Percentiles rank a stretch among this genome's conserved stretches.
phyloP scores from a whole-genome alignment of 2,113 vertebrate genomes.

The Probosciger aterrimus region DNA sequence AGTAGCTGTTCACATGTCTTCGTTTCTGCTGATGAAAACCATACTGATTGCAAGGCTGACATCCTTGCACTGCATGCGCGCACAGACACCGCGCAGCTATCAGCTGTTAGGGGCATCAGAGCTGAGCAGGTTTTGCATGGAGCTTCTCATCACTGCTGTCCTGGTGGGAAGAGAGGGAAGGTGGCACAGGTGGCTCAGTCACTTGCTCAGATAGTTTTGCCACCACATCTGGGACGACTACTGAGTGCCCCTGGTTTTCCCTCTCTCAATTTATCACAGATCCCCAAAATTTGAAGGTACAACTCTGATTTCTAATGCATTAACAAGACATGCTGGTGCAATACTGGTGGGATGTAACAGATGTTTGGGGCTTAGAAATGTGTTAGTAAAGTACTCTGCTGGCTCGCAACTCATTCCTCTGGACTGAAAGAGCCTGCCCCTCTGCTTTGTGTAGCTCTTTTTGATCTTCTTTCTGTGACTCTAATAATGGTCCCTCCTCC shows the following conservation, averaged over 20 bases:
- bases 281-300: not conserved
- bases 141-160: not conserved
- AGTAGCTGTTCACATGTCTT: constrained; percentile 55
- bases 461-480: constrained; percentile 33
- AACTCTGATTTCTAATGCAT: not conserved
- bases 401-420: not conserved
- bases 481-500: not conserved
- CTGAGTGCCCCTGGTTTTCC: not conserved
- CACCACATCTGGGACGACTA: not conserved
- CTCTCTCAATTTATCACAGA: not conserved
- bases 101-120: not conserved
- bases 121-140: not conserved
- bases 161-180: not conserved
- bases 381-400: not conserved
- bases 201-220: not conserved
- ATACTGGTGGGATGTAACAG: not conserved
- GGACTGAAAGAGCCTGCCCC: not conserved
- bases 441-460: constrained; percentile 33
- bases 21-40: constrained; percentile 66
- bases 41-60: constrained; percentile 26
- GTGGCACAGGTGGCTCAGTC: not conserved
- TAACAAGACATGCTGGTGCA: not conserved
- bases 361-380: not conserved
- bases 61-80: not conserved
- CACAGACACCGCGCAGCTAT: not conserved